Evolutionary conservation across 2,113 vertebrate genomes (phyloP).

Genomic region (Silurus meridionalis): DNA sequence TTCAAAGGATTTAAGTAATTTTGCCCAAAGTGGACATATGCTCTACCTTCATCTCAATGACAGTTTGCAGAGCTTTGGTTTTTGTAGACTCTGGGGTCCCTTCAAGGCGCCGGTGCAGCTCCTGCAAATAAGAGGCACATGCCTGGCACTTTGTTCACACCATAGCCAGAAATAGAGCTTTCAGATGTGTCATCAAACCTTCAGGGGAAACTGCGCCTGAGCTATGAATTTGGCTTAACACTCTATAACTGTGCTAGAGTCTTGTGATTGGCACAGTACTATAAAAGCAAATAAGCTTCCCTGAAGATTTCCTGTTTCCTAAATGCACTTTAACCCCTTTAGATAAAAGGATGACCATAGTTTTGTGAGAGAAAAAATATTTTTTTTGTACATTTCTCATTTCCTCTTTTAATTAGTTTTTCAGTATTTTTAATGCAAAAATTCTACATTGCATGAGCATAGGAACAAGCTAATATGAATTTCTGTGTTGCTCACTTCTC

Average conservation of each 20-base stretch:
- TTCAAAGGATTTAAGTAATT: neutral
- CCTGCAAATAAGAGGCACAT: conserved; percentile 71
- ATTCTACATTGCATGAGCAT: neutral
- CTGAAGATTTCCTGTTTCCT: conserved; percentile 19
- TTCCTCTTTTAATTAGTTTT: neutral
- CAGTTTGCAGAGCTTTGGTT: conserved; percentile 96
- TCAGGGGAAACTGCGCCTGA: conserved; percentile 42
- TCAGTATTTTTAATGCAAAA: neutral
- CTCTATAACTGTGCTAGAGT: conserved; percentile 27
- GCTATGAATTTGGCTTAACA: conserved; percentile 30
- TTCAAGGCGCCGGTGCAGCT: conserved; percentile 92
- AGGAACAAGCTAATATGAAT: neutral
- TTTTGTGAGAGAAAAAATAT: neutral
- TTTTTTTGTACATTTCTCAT: neutral
- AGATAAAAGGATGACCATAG: neutral
- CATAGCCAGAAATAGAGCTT: conserved; percentile 52
- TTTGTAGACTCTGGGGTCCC: conserved; percentile 94
- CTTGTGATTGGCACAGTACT: conserved; percentile 14
- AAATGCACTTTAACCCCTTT: neutral
- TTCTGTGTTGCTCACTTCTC: conserved; percentile 79
- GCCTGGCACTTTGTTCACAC: conserved; percentile 54
- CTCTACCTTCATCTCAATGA: conserved; percentile 97
- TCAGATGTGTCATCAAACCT: conserved; percentile 50
- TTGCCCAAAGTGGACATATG: neutral
- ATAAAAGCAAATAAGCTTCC: conserved; percentile 36